These are phyloP conservation scores for Coelopa pilipes DNA, from an alignment of 2,888 invertebrate species.

Conservation along the genomic window DNA sequence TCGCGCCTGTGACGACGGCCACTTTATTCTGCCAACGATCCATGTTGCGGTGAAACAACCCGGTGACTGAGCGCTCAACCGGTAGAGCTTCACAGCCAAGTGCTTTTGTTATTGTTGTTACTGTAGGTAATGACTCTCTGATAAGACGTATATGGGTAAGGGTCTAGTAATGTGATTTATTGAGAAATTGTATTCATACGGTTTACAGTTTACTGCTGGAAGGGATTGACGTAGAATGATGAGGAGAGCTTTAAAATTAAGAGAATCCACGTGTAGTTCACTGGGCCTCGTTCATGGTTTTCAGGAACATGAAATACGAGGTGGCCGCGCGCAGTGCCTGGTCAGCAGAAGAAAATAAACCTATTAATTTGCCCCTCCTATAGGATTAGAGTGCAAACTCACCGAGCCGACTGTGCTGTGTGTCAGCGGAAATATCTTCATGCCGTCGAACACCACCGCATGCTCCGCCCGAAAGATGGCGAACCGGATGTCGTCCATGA, in stretches of 20 bases:
- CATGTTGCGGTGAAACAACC: slow-evolving; percentile 42
- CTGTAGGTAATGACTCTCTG: neutral
- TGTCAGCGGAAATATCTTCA: slow-evolving; percentile 38
- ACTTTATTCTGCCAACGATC: slow-evolving; percentile 72
- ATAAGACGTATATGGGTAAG: no score
- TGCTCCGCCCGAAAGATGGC: slow-evolving; percentile 39
- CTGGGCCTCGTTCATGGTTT: slow-evolving; percentile 35
- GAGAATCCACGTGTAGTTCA: neutral
- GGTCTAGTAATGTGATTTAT: no score
- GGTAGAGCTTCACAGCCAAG: no score
- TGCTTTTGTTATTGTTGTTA: neutral
- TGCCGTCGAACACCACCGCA: slow-evolving; percentile 37
- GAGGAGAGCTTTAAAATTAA: no score
- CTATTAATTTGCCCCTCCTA: neutral
- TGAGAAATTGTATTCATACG: no score
- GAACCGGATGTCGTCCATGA: slow-evolving; percentile 38
- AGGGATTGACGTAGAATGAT: no score
- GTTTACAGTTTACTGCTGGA: no score
- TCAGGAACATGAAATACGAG: slow-evolving; percentile 36
- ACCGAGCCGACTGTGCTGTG: slow-evolving; percentile 38
- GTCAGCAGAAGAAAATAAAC: neutral
- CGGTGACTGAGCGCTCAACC: neutral
- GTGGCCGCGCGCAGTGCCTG: neutral
- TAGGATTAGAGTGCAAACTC: neutral
- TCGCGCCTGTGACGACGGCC: slow-evolving; percentile 75